Evolutionary conservation across 2,797 vertebrate genomes (phyloP).

Genomic region (Sylvia borin): DNA sequence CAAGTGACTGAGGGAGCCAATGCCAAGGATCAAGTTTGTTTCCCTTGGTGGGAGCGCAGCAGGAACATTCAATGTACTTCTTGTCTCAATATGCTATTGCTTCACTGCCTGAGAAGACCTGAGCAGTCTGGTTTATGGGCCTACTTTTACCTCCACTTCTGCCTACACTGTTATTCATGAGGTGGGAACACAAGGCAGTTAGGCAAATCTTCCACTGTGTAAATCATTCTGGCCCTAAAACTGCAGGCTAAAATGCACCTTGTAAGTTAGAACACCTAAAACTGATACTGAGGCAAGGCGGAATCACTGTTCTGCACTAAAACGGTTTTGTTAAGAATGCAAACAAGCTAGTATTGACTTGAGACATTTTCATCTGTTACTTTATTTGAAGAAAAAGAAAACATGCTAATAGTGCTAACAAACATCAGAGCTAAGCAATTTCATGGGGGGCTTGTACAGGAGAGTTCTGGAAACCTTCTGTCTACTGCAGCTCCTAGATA

Average conservation of each 20-base stretch:
- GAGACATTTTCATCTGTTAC: not conserved
- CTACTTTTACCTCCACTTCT: not conserved
- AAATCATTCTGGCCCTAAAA: constrained; percentile 4
- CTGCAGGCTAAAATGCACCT: not conserved
- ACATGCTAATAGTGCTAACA: not conserved
- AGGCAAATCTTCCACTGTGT: not conserved
- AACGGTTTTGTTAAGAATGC: not conserved
- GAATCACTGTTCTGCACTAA: not conserved
- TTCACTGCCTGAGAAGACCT: not conserved
- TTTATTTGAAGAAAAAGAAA: constrained; percentile 46
- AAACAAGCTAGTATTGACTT: constrained; percentile 1
- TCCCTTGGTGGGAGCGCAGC: not conserved
- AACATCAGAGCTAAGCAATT: constrained; percentile 57
- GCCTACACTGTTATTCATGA: not conserved
- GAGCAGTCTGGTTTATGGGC: not conserved
- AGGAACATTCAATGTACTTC: not conserved
- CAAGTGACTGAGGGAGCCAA: not conserved
- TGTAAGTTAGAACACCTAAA: not conserved
- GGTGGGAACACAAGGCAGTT: not conserved
- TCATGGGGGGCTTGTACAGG: constrained; percentile 46
- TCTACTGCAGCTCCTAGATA: constrained; percentile 48
- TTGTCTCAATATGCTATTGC: not conserved
- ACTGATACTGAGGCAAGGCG: not conserved
- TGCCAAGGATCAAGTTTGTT: constrained; percentile 7
- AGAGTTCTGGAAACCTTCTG: constrained; percentile 70